Evolutionary conservation across 2,797 vertebrate species (phyloP), one percentile per base, ranked within the genome.

Genomic region (Xenops minutus): DNA sequence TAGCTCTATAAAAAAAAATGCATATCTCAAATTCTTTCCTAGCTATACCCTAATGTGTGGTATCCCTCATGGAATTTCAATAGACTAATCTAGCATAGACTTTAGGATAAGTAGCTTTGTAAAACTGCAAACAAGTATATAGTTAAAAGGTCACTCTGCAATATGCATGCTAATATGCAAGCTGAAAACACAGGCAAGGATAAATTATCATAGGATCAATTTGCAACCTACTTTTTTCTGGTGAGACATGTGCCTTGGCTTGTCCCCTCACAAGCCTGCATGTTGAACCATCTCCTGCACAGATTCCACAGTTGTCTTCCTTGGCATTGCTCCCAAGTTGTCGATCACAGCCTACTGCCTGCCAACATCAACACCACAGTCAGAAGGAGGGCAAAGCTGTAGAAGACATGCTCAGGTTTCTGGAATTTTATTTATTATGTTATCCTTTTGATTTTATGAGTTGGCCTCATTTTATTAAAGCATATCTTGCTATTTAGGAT

Each of bases 341-440:
- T 36, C 98, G 98, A 97, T 99, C 99, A 43, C 99, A 99, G 96
- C 99, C 99, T 71, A 99, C 98, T 6, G 98, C 99, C 99, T 99
- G 98, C 94, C 93, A 96, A 98, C 91, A 97, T 95, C 93, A 97
- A 98, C 95, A 97, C 10, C 94, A 96, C 34, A 92, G 96, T 98
- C 93, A 98, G 96, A 84, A 96, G 92, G 88, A 95, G 94, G 93
- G 95, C 77, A 96, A 95, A 96, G 89, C 88, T 93, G 93, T 27
- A 96, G 89, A 43, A 96, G 80, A 93, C 95, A 96, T 93, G 81
- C 94, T 96, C 83, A 75, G 75, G 89, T 96, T 97, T 86, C 73
- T 94, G 96, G 96, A 96, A 96, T 92, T 97, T 96, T 97, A 97
- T 97, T 97, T 96, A 97, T 96, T 97, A 95, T 92, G 95, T 93